Evolutionary conservation across 2,888 invertebrate species (phyloP), one percentile per base, ranked within the genome.

Genomic region (Aphodius sticticus): DNA sequence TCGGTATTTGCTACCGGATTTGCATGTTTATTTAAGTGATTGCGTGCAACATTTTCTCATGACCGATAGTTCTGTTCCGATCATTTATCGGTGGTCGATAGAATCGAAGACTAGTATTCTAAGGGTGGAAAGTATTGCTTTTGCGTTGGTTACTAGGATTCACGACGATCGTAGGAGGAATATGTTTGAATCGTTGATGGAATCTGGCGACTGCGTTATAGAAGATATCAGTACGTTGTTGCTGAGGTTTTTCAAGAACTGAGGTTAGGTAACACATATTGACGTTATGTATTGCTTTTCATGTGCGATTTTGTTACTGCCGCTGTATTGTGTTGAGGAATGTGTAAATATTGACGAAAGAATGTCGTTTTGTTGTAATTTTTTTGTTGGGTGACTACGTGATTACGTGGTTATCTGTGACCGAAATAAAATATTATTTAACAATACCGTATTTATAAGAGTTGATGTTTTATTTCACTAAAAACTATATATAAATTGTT

Each of bases 61-160:
- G 84, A 89, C 88, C 9, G 88, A 91, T 0, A 87, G 89, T 53
- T 91, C 91, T 4, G 91, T 91, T 0, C 91, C 92, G 83, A 89
- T 89, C 81, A 91, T 93, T 83, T 93, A 93, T 84, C 89, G 90
- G 35, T 93, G 93, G 92, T 92, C 92, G 0, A 84, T 93, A 76
- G 90, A 90, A 84, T 92, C 93, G n/a, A 91, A 92, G 0, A 92
- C 92, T 87, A 92, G 92, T 71, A 90, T 92, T 82, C 87, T 93
- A 16, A 90, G 93, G 83, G 90, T 92, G 3, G 93, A 93, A 87
- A 89, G 91, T 36, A 90, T 92, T 0, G 92, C 92, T 2, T 93
- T 90, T 86, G 89, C 92, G 76, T 85, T 93, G 37, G 91, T 91
- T 0, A 92, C 90, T 0, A 88, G 90, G 78, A 91, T 92, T 89